A percentile compares a stretch with the other conserved stretches of the same genome.
Conservation (phyloP, 2,888 invertebrate species). For the Nephrotoma flavescens region DNA sequence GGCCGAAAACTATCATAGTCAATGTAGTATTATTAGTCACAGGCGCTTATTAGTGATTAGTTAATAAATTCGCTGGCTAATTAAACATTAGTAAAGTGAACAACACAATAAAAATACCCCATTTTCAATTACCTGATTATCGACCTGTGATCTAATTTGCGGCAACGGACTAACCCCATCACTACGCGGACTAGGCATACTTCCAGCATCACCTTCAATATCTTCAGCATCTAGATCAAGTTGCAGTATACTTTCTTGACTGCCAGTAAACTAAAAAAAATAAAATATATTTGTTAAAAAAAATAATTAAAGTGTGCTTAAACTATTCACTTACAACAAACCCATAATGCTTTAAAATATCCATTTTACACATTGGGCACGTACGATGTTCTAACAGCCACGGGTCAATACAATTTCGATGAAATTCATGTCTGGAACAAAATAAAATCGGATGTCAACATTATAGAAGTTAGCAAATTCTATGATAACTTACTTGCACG, state of each 20-base stretch:
- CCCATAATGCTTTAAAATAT: slow-evolving; percentile 81
- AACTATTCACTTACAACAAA: slow-evolving; percentile 54
- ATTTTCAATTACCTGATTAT: background rate
- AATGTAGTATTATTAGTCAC: too few species aligned
- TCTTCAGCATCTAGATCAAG: slow-evolving; percentile 42
- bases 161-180: slow-evolving; percentile 29
- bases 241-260: slow-evolving; percentile 71
- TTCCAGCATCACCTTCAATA: slow-evolving; percentile 22
- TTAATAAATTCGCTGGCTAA: background rate
- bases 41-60: too few species aligned
- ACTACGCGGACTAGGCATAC: slow-evolving; percentile 20
- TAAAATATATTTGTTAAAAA: background rate
- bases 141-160: slow-evolving; percentile 24
- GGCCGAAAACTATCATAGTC: too few species aligned
- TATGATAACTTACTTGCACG: slow-evolving; percentile 62
- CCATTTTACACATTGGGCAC: slow-evolving; percentile 95
- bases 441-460: background rate
- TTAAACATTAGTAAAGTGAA: background rate
- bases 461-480: background rate
- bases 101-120: background rate
- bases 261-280: slow-evolving; percentile 55
- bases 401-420: slow-evolving; percentile 90
- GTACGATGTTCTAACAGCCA: slow-evolving; percentile 91
- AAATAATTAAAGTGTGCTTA: background rate
- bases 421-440: slow-evolving; percentile 75